These are phyloP conservation scores for Acanthaster planci DNA, from an alignment of 35 echinoderm and acorn worm species.

Conservation along the genomic window DNA sequence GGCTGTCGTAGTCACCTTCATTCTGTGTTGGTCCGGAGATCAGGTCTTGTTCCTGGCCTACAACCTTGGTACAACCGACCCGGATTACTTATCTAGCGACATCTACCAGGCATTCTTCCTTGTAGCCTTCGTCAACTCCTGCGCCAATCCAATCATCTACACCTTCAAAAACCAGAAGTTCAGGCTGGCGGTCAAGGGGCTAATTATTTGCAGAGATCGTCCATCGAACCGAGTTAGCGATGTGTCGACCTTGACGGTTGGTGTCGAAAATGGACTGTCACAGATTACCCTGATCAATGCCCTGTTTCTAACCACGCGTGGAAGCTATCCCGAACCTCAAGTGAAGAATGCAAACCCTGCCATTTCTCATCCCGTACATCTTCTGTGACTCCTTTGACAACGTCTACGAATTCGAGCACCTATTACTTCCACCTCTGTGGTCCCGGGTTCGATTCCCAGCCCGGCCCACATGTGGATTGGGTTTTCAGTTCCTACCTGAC, in stretches of 20 bases:
- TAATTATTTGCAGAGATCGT: neutral
- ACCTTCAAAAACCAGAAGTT: constrained; percentile 72
- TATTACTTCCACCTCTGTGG: no score
- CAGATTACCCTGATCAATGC: constrained; percentile 5
- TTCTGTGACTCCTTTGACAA: no score
- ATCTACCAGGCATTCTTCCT: constrained; percentile 62
- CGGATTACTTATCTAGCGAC: constrained; percentile 48
- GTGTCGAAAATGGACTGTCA: neutral
- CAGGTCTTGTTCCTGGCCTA: constrained; percentile 67
- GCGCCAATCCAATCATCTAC: constrained; percentile 93
- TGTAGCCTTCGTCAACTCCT: constrained; percentile 83
- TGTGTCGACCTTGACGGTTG: neutral
- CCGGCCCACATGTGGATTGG: no score
- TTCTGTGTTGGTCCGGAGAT: constrained; percentile 80
- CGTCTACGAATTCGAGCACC: no score
- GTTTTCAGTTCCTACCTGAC: no score
- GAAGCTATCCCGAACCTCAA: neutral
- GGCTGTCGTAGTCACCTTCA: constrained; percentile 82
- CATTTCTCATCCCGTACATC: no score
- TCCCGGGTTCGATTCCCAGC: no score
- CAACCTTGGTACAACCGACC: constrained; percentile 55
- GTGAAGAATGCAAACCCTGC: no score
- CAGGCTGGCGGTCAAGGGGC: constrained; percentile 50
- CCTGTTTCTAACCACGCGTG: neutral
- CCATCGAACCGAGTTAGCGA: neutral